These are phyloP conservation scores for Bombus superbus DNA, from an alignment of 1,140 invertebrate genomes.

Conservation along the genomic window DNA sequence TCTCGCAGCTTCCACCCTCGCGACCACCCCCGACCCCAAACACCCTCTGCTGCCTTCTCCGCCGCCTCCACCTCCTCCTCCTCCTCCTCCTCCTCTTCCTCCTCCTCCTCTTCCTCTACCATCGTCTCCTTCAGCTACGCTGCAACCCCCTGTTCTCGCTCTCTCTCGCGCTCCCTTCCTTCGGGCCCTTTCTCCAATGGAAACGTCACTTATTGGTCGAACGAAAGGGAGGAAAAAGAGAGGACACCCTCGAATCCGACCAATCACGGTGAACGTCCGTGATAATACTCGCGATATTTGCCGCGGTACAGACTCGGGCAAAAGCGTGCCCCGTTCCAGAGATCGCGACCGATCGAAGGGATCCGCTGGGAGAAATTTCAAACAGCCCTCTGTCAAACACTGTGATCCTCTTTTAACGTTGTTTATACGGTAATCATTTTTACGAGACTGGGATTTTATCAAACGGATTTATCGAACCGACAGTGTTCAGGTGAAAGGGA, in stretches of 20 bases:
- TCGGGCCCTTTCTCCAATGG: conserved; percentile 73
- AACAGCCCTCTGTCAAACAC: neutral
- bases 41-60: conserved; percentile 5
- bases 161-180: conserved; percentile 50
- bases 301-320: conserved; percentile 41
- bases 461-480: neutral
- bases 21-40: neutral
- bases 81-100: neutral
- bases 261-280: conserved; percentile 64
- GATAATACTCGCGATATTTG: conserved; percentile 67
- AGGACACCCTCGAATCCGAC: conserved; percentile 66
- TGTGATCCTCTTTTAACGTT: neutral
- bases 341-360: neutral
- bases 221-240: conserved; percentile 65
- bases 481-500: neutral
- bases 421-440: neutral
- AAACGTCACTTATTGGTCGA: conserved; percentile 79
- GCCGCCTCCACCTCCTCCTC: neutral
- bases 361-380: neutral
- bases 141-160: conserved; percentile 24
- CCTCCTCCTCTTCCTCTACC: conserved; percentile 19
- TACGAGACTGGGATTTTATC: neutral
- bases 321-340: conserved; percentile 52
- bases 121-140: neutral
- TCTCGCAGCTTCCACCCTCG: conserved; percentile 45